Evolutionary conservation across 2,113 vertebrate species (phyloP).

Genomic region (Rafetus swinhoei): DNA sequence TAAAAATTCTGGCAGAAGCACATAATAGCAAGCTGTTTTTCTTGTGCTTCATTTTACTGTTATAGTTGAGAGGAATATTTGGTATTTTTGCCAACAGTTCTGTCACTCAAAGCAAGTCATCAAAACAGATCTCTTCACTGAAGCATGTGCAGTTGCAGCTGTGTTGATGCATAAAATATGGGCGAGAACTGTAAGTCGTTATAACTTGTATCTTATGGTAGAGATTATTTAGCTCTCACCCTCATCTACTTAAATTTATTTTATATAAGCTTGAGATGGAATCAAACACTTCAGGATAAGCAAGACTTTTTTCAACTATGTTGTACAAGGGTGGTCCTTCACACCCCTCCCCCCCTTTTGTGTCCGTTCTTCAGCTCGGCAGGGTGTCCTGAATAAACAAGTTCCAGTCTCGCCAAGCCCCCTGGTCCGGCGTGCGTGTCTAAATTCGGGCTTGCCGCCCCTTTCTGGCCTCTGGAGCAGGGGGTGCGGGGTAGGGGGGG

Average conservation of each 20-base stretch:
- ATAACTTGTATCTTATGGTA: background rate
- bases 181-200: background rate
- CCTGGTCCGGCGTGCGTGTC: too few relatives aligned
- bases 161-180: background rate
- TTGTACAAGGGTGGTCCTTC: background rate
- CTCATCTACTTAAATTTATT: background rate
- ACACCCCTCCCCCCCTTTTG: too few relatives aligned
- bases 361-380: too few relatives aligned
- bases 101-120: background rate
- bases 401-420: too few relatives aligned
- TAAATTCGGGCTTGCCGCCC: too few relatives aligned
- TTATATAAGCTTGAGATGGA: background rate
- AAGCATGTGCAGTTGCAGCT: background rate
- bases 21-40: background rate
- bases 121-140: background rate
- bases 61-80: background rate
- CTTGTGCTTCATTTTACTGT: background rate
- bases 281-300: background rate
- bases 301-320: background rate
- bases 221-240: fast-evolving
- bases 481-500: too few relatives aligned
- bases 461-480: too few relatives aligned
- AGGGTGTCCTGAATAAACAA: too few relatives aligned
- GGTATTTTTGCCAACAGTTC: background rate
- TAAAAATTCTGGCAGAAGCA: background rate